These are phyloP conservation scores for Zaprionus ornatus DNA, from an alignment of 1,140 invertebrate genomes.

Conservation along the genomic window DNA sequence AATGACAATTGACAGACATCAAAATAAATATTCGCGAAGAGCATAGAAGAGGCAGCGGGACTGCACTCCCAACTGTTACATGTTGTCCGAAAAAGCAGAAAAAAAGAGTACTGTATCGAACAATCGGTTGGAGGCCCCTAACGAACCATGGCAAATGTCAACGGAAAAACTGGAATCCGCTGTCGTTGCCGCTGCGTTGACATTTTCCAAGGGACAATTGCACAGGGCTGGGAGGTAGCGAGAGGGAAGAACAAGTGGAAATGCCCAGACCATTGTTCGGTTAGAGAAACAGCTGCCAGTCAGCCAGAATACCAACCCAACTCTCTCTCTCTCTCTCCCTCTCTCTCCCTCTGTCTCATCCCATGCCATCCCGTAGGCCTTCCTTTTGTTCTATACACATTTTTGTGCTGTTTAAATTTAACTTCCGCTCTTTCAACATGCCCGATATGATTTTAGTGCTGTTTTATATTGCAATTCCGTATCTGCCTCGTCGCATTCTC, in stretches of 20 bases:
- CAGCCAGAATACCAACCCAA: not conserved
- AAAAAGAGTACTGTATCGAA: constrained; percentile 17
- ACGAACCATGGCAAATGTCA: constrained; percentile 41
- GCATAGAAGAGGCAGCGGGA: constrained; percentile 24
- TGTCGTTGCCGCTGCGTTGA: constrained; percentile 22
- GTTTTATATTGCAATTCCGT: constrained; percentile 56
- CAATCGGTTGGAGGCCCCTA: constrained; percentile 43
- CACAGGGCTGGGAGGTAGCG: constrained; percentile 22
- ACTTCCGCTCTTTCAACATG: constrained; percentile 52
- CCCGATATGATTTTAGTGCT: constrained; percentile 55
- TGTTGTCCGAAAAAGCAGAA: constrained; percentile 27
- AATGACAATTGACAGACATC: constrained; percentile 56
- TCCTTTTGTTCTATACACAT: constrained; percentile 44
- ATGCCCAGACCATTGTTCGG: constrained; percentile 64
- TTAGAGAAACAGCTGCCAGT: constrained; percentile 56
- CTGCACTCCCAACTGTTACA: constrained; percentile 23
- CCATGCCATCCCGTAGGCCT: not conserved
- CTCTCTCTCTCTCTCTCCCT: not conserved
- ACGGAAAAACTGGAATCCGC: constrained; percentile 26
- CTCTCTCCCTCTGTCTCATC: not conserved
- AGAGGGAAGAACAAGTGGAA: constrained; percentile 57
- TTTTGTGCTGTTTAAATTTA: constrained; percentile 51
- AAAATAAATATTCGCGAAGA: constrained; percentile 49
- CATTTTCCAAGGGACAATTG: constrained; percentile 59
- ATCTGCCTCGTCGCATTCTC: not conserved